A percentile compares a stretch with the other conserved stretches of the same genome.
These are phyloP conservation scores for Rhegmatorhina hoffmannsi DNA, from an alignment of 2,113 vertebrate species.

Conservation along the genomic window DNA sequence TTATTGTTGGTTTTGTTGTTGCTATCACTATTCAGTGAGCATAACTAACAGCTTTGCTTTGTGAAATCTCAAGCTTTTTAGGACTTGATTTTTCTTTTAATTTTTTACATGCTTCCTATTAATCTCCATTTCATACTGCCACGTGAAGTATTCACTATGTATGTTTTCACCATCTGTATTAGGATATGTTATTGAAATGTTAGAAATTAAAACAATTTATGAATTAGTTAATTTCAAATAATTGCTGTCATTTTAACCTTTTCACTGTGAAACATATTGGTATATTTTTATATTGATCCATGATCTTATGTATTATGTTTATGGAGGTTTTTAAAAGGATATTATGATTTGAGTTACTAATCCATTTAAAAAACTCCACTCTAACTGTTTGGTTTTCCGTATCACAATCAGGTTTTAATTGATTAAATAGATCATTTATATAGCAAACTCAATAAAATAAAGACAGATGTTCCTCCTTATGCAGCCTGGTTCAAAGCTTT, in stretches of 20 bases:
- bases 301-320: neutral
- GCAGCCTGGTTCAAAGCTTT: neutral
- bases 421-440: neutral
- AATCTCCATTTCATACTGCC: conserved; percentile 41
- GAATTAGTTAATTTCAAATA: neutral
- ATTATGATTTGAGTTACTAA: neutral
- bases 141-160: neutral
- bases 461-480: neutral
- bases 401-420: neutral
- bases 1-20: conserved; percentile 73
- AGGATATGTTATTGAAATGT: neutral
- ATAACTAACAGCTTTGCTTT: conserved; percentile 57
- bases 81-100: conserved; percentile 59
- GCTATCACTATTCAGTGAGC: conserved; percentile 61
- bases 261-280: neutral
- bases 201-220: neutral
- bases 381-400: neutral
- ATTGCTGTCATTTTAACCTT: neutral
- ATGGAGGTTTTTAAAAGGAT: neutral
- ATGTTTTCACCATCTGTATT: neutral
- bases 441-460: conserved; percentile 1
- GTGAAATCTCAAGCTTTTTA: conserved; percentile 55
- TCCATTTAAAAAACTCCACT: neutral
- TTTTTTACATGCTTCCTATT: conserved; percentile 30
- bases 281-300: neutral